Conservation (phyloP, 2,888 invertebrate species). For the Beris morrisii region DNA sequence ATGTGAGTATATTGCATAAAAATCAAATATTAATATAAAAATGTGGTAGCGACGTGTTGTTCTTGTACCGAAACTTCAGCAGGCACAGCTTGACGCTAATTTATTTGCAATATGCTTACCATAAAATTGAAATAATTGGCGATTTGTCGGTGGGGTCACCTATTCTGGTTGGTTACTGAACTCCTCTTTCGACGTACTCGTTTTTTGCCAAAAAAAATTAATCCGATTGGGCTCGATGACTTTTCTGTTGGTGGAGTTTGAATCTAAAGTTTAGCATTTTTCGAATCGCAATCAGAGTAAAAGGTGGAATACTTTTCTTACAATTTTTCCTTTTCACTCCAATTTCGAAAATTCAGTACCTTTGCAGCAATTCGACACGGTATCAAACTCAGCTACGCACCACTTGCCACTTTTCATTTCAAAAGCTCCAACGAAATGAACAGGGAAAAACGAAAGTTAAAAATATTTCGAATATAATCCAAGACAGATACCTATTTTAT, state of each 20-base stretch:
- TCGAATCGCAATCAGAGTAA: neutral
- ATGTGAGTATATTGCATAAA: constrained; percentile 15
- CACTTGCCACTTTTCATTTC: constrained; percentile 2
- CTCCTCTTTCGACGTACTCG: neutral
- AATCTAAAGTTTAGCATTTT: neutral
- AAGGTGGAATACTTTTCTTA: neutral
- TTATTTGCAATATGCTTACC: constrained; percentile 30
- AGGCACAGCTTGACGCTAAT: constrained; percentile 29
- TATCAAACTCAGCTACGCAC: constrained; percentile 22
- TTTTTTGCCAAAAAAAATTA: neutral
- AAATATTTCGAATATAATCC: too few species aligned
- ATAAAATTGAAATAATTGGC: constrained; percentile 28
- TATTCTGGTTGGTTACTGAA: neutral
- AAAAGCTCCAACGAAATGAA: too few species aligned
- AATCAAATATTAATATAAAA: constrained; percentile 12
- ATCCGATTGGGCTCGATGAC: neutral
- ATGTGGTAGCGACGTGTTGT: constrained; percentile 16
- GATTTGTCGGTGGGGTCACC: constrained; percentile 25
- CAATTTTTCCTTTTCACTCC: neutral
- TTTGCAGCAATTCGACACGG: neutral
- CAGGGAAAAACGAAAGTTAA: too few species aligned
- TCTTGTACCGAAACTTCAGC: constrained; percentile 16
- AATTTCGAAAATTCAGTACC: neutral
- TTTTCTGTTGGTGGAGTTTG: neutral
- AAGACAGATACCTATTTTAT: too few species aligned